phyloP scores from a whole-genome alignment of 2,113 vertebrate species.

The Eubucco bourcierii region DNA sequence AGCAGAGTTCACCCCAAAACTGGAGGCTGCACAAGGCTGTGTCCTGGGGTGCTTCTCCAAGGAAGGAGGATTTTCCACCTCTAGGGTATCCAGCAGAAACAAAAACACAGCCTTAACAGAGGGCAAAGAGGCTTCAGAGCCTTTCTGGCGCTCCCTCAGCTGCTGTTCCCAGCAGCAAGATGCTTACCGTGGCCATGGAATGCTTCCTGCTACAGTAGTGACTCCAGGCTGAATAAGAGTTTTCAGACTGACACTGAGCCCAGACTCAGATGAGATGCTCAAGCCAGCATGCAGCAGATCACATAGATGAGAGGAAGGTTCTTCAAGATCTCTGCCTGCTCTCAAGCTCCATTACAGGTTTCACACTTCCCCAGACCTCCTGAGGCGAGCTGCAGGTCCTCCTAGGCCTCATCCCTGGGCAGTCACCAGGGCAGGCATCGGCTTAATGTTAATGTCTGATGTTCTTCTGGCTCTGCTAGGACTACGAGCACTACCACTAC shows the following conservation, averaged over 20 bases:
- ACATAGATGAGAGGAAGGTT: background rate
- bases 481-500: background rate
- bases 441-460: background rate
- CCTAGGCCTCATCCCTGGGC: background rate
- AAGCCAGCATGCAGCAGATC: background rate
- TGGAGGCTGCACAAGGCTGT: background rate
- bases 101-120: background rate
- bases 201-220: background rate
- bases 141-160: background rate
- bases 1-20: background rate
- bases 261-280: background rate
- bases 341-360: background rate
- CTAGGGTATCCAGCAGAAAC: background rate
- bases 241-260: no score
- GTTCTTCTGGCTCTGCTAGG: background rate
- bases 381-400: rapidly evolving
- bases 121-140: rapidly evolving
- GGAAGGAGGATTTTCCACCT: background rate
- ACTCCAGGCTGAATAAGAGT: background rate
- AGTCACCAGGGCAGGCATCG: background rate
- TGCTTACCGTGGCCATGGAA: rapidly evolving
- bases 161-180: rapidly evolving
- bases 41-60: background rate
- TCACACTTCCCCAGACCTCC: background rate
- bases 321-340: rapidly evolving